A percentile compares a stretch with the other conserved stretches of the same genome.
Conservation (phyloP, 2,797 vertebrate species). For the Psittacula echo region DNA sequence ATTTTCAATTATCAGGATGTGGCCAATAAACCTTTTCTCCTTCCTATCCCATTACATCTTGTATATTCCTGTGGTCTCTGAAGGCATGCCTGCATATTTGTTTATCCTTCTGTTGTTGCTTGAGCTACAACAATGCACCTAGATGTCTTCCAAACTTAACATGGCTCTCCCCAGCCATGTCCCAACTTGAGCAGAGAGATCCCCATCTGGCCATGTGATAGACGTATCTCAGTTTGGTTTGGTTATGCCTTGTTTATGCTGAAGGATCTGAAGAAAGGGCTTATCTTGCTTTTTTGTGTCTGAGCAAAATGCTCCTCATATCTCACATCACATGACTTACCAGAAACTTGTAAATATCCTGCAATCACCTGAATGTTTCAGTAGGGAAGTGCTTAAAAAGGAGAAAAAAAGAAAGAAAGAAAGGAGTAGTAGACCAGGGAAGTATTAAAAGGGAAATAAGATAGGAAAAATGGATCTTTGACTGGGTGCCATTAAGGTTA, state of each 20-base stretch:
- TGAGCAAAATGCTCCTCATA: background rate
- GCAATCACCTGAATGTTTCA: background rate
- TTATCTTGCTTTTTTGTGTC: background rate
- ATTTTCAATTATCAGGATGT: background rate
- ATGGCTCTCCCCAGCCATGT: background rate
- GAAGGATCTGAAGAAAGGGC: background rate
- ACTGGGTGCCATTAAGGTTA: background rate
- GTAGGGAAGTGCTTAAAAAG: background rate
- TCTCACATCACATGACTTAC: background rate
- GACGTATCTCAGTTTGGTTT: background rate
- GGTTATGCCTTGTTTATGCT: background rate
- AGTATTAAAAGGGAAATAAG: background rate
- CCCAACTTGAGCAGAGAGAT: background rate
- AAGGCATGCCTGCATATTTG: background rate
- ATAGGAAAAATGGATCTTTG: background rate
- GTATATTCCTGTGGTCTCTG: background rate
- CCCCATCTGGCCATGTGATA: background rate
- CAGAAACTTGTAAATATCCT: background rate
- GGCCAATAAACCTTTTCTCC: background rate
- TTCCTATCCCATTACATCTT: background rate
- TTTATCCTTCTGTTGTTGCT: background rate
- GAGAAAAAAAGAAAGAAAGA: background rate
- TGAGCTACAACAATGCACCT: background rate
- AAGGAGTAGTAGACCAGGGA: accelerated
- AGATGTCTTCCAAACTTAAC: background rate